Evolutionary conservation across 2,113 vertebrate species (phyloP).

Genomic region (Spheniscus mendiculus): DNA sequence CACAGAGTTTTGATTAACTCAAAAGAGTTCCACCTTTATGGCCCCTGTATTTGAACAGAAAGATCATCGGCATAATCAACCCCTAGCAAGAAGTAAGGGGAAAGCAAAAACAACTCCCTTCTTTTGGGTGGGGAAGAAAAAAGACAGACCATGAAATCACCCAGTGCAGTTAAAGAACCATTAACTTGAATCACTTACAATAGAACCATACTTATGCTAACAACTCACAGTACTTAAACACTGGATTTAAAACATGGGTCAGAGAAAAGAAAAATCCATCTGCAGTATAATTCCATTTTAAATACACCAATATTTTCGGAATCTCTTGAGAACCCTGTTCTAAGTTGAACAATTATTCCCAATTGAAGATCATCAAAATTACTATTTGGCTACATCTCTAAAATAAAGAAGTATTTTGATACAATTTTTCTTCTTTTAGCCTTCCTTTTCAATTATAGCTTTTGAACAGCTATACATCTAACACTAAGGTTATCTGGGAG

Average conservation of each 20-base stretch:
- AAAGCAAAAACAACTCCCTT: background rate
- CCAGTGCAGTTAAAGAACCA: background rate
- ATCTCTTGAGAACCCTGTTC: background rate
- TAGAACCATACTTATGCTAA: background rate
- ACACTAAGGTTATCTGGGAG: background rate
- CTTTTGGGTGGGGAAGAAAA: background rate
- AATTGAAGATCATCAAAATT: background rate
- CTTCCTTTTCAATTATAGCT: background rate
- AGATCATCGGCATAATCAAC: background rate
- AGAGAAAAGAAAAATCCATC: background rate
- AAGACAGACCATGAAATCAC: background rate
- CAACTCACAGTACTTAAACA: background rate
- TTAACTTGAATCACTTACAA: background rate
- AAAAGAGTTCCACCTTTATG: background rate
- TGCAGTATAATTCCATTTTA: background rate
- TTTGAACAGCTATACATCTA: background rate
- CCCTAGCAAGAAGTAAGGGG: background rate
- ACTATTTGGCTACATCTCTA: background rate
- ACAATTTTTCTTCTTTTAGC: background rate
- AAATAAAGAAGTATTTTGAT: background rate
- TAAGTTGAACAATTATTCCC: background rate
- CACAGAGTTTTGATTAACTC: background rate
- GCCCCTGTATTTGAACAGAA: background rate
- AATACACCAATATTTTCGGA: background rate
- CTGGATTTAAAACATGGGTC: background rate